Conservation (phyloP, 2,797 vertebrate species). For the Xenentodon cancila region DNA sequence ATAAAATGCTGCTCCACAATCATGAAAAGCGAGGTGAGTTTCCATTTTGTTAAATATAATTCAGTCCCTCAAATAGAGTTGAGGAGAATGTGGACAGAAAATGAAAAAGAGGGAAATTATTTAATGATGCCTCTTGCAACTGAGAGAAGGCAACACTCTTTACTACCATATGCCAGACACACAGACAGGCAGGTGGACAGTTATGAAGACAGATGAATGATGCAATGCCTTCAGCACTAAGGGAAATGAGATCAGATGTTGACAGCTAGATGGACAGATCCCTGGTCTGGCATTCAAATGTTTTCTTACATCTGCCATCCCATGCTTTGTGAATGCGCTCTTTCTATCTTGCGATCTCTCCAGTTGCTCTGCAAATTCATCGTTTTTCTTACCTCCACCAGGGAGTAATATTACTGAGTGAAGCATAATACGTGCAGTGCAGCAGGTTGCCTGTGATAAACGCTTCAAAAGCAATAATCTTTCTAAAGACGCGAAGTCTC, state of each 20-base stretch:
- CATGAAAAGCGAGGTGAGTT: background rate
- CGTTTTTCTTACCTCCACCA: slow-evolving; percentile 11
- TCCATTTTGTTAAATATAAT: slow-evolving; percentile 24
- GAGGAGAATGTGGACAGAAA: slow-evolving; percentile 24
- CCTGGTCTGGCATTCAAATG: slow-evolving; percentile 65
- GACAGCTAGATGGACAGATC: slow-evolving; percentile 75
- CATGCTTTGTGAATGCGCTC: slow-evolving; percentile 18
- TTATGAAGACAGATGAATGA: slow-evolving; percentile 79
- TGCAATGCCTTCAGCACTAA: slow-evolving; percentile 68
- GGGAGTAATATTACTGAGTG: slow-evolving; percentile 32
- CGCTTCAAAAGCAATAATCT: slow-evolving; percentile 55
- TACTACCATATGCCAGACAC: slow-evolving; percentile 56
- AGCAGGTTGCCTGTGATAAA: slow-evolving; percentile 53
- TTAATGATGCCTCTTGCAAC: slow-evolving; percentile 53
- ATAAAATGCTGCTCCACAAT: background rate
- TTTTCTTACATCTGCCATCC: slow-evolving; percentile 52
- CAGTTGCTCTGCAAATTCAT: slow-evolving; percentile 18
- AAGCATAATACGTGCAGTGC: slow-evolving; percentile 42
- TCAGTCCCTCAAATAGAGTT: slow-evolving; percentile 4
- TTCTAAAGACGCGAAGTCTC: slow-evolving; percentile 51
- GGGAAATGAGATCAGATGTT: slow-evolving; percentile 74
- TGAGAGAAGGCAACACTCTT: slow-evolving; percentile 52
- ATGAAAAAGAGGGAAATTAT: slow-evolving; percentile 21
- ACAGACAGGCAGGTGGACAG: slow-evolving; percentile 73
- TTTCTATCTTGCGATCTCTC: background rate